Evolutionary conservation across 2,888 invertebrate species (phyloP).

Genomic region (Lordiphosa fenestrarum): DNA sequence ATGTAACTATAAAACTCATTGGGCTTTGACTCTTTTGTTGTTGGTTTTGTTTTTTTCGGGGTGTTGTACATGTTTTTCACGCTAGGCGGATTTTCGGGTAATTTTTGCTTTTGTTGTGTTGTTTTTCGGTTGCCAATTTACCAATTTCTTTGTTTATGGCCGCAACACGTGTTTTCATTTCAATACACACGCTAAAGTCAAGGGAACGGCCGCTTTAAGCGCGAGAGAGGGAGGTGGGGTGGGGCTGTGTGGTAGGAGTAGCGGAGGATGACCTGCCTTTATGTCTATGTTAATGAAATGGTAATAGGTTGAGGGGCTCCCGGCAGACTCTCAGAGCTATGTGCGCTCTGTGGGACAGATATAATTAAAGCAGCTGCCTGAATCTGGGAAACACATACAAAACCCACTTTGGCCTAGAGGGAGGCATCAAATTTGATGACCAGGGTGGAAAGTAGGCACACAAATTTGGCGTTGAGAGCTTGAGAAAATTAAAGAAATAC

Average conservation of each 20-base stretch:
- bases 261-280: constrained; percentile 36
- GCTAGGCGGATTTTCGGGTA: constrained; percentile 41
- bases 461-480: too few species aligned
- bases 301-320: constrained; percentile 46
- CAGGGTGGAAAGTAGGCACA: too few species aligned
- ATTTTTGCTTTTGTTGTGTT: constrained; percentile 32
- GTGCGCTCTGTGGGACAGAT: constrained; percentile 11
- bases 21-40: constrained; percentile 2
- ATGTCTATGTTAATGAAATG: constrained; percentile 72
- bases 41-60: constrained; percentile 20
- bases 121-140: constrained; percentile 32
- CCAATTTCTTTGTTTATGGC: constrained; percentile 71
- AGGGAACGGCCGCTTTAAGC: background rate
- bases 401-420: background rate
- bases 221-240: background rate
- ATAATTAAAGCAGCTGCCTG: constrained; percentile 33
- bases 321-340: constrained; percentile 15
- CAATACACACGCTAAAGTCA: constrained; percentile 31
- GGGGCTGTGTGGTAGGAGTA: constrained; percentile 13
- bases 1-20: constrained; percentile 16
- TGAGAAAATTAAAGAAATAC: too few species aligned
- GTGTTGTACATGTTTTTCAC: constrained; percentile 33
- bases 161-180: constrained; percentile 71
- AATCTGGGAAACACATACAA: background rate
- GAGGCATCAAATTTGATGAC: background rate